Evolutionary conservation across 1,140 invertebrate genomes (phyloP), one percentile per base, ranked within the genome.

Genomic region (Galleria mellonella): DNA sequence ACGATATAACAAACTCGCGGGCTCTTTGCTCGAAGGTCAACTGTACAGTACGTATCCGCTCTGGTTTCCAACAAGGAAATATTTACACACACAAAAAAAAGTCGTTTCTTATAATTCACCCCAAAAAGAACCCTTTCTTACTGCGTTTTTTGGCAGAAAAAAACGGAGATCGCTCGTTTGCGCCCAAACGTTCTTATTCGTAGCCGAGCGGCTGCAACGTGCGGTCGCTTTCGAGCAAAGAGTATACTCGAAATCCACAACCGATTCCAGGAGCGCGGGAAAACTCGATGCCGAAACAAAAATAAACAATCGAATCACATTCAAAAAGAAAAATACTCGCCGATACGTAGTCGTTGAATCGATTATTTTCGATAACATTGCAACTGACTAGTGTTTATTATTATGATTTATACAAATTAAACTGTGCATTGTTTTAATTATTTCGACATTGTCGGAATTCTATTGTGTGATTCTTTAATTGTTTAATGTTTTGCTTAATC

Each of bases 141-240:
- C 46, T 3, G 45, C 55, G 74, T 72, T 83, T 82, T 83, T 84
- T 78, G 73, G 72, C 72, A 55, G 61, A 78, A 81, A 78, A 76
- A 79, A 81, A 65, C 2, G 48, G 45, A 42, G 45, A 36, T 39
- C 55, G 41, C 53, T 50, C 62, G 58, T 58, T 23, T 59, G 58
- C 47, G 55, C 52, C 51, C 55, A 49, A 37, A 37, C 35, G 58
- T 40, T 49, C 52, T 65, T 78, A 84, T 78, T 84, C 75, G 70
- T 70, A 44, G 70, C 68, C 67, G 41, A 52, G 62, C 74, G 70
- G 71, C 68, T 76, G 81, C 52, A 61, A 55, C 62, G 76, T 47
- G 57, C 74, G 71, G 75, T 76, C 79, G 77, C 61, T 48, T 49
- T 48, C 41, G 31, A 57, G 40, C 46, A 33, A 51, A 62, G 43